Evolutionary conservation across 2,888 invertebrate genomes (phyloP).

Genomic region (Spisula solida): DNA sequence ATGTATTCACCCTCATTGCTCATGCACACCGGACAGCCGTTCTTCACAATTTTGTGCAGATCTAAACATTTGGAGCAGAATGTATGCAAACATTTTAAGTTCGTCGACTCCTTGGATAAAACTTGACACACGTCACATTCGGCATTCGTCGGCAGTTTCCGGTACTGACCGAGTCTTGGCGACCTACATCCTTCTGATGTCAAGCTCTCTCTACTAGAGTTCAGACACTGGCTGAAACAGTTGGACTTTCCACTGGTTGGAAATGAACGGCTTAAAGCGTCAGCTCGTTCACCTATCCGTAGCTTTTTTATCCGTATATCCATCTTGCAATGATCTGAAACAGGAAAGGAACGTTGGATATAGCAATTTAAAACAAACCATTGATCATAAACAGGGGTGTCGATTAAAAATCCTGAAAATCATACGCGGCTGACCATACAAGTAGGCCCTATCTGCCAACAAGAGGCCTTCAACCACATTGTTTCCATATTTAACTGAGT

Average conservation of each 20-base stretch:
- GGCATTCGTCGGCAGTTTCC: conserved; percentile 53
- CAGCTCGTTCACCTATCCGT: conserved; percentile 21
- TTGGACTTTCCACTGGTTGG: conserved; percentile 54
- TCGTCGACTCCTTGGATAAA: conserved; percentile 51
- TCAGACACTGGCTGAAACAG: conserved; percentile 51
- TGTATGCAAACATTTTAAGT: conserved; percentile 66
- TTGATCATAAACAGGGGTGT: neutral
- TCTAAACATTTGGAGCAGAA: conserved; percentile 64
- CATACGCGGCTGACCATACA: no score
- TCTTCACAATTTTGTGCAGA: conserved; percentile 52
- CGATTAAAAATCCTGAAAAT: no score
- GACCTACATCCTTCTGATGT: conserved; percentile 55
- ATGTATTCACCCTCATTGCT: neutral
- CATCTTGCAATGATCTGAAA: neutral
- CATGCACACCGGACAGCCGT: conserved; percentile 67
- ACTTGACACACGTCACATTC: conserved; percentile 68
- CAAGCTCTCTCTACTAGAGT: conserved; percentile 61
- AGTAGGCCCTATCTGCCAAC: no score
- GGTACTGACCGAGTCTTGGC: conserved; percentile 62
- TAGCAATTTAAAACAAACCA: neutral
- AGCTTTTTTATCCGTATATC: conserved; percentile 38
- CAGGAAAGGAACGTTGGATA: neutral
- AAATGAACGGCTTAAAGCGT: conserved; percentile 49
- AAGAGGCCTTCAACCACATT: no score
- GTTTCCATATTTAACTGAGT: no score